phyloP scores from a whole-genome alignment of 1,140 invertebrate genomes.

The Aphelenchoides avenae region DNA sequence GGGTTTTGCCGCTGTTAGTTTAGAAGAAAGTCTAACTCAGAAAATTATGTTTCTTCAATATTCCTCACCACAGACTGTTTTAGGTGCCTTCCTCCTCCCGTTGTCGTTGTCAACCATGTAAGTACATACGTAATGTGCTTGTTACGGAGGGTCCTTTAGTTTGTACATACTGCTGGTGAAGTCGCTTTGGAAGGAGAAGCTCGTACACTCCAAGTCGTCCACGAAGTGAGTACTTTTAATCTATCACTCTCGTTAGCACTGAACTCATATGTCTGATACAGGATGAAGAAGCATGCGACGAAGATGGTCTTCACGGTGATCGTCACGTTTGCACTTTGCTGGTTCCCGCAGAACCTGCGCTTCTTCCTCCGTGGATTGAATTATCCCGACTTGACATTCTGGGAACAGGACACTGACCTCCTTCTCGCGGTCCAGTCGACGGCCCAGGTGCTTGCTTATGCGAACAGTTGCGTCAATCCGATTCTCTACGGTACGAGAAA shows the following conservation, averaged over 20 bases:
- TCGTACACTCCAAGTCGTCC: constrained; percentile 35
- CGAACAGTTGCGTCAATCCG: constrained; percentile 89
- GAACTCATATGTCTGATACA: no score
- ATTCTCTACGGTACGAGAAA: constrained; percentile 77
- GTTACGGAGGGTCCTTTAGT: no score
- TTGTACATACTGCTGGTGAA: constrained; percentile 43
- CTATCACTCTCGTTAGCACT: no score
- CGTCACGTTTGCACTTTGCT: constrained; percentile 85
- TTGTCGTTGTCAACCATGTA: no score
- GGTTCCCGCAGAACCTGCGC: constrained; percentile 80
- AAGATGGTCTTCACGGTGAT: constrained; percentile 90
- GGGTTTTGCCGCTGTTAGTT: no score
- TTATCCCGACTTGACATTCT: constrained; percentile 38
- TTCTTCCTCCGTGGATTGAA: constrained; percentile 56
- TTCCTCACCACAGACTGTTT: neutral
- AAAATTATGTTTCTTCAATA: constrained; percentile 4
- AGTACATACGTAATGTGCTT: no score
- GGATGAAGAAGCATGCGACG: constrained; percentile 76
- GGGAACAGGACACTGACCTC: constrained; percentile 36
- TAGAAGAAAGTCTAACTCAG: no score
- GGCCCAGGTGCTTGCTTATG: constrained; percentile 75
- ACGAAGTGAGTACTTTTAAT: constrained; percentile 22
- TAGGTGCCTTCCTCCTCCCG: constrained; percentile 31
- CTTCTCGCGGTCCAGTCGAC: constrained; percentile 12
- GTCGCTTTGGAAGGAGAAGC: constrained; percentile 35